Evolutionary conservation across 2,797 vertebrate genomes (phyloP).

Genomic region (Protonibea diacanthus): DNA sequence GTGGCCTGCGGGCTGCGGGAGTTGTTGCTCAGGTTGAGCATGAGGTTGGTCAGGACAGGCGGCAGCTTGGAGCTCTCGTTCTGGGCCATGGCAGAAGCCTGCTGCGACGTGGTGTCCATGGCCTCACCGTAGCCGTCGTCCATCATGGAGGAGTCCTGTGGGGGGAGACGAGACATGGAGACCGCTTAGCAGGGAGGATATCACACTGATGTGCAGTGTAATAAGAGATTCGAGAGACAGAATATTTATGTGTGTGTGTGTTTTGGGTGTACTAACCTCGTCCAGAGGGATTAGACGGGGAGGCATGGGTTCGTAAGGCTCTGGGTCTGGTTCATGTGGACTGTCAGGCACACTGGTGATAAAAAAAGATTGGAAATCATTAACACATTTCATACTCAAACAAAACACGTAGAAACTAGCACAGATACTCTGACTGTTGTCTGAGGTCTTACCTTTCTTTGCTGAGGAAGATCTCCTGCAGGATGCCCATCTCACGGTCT

Average conservation of each 20-base stretch:
- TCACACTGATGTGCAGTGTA: not conserved
- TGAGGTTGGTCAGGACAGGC: conserved; percentile 94
- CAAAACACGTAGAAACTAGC: too few species aligned
- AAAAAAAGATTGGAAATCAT: not conserved
- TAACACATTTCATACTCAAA: not conserved
- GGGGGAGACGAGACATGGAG: not conserved
- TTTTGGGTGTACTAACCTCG: conserved; percentile 83
- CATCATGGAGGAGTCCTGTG: conserved; percentile 88
- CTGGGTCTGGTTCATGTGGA: conserved; percentile 94
- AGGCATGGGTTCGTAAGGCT: conserved; percentile 93
- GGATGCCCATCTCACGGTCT: conserved; percentile 94
- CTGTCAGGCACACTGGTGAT: conserved; percentile 85
- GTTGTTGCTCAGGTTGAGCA: conserved; percentile 90
- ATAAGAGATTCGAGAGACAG: not conserved
- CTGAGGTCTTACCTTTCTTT: conserved; percentile 88
- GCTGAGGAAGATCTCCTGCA: conserved; percentile 96
- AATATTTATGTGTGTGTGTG: not conserved
- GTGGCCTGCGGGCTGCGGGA: conserved; percentile 80
- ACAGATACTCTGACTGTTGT: not conserved
- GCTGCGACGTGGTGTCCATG: conserved; percentile 80
- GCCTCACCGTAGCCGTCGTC: conserved; percentile 88
- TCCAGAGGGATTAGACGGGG: conserved; percentile 95
- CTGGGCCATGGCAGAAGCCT: conserved; percentile 67
- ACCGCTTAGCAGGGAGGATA: not conserved
- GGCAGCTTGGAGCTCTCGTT: conserved; percentile 91